Base-by-base conservation (phyloP, 2,888 invertebrate species). In the Drosophila cracens region DNA sequence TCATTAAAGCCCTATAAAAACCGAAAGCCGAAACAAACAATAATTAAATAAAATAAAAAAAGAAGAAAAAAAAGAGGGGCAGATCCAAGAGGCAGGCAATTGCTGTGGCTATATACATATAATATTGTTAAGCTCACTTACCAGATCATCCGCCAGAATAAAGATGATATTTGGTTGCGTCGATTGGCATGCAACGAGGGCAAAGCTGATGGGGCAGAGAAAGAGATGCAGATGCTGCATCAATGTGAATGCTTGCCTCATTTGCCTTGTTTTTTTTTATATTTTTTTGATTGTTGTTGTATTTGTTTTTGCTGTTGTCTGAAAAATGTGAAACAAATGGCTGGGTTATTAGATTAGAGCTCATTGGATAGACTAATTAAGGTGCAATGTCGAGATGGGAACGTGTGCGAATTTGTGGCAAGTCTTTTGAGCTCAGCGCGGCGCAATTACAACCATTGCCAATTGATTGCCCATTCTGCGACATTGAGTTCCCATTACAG, bases 141-240 rank as follows among this genome's bases (percentile, higher is more conserved):
- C 98, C 95, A 98, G 94, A 94, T 98, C 98, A 93, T 98, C 98
- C 2, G 97, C 97, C 58, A 98, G 92, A 81, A 98, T 97, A 81
- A 97, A 95, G 73, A 98, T 94, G 62, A 98, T 96, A 90, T 98
- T 94, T 4, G 97, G 97, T 61, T n/a, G 74, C 25, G 36, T 60
- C 27, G 66, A 68, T 59, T 60, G 76, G 66, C 76, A 59, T 57
- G 67, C 81, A 29, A 63, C 31, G 31, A 34, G 34, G 34, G 31
- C 27, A 38, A 16, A 11, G n/a, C 69, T 57, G 57, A 79, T 5
- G 54, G 58, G 53, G 53, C 67, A 57, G 25, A 86, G 27, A 0
- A 46, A 25, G 16, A 56, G 27, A 38, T 51, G 66, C 46, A 79
- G 56, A 29, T 46, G 43, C 58, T 62, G 57, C 21, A 56, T 40